These are phyloP conservation scores for Picus viridis DNA, from an alignment of 2,797 vertebrate genomes.

Conservation along the genomic window DNA sequence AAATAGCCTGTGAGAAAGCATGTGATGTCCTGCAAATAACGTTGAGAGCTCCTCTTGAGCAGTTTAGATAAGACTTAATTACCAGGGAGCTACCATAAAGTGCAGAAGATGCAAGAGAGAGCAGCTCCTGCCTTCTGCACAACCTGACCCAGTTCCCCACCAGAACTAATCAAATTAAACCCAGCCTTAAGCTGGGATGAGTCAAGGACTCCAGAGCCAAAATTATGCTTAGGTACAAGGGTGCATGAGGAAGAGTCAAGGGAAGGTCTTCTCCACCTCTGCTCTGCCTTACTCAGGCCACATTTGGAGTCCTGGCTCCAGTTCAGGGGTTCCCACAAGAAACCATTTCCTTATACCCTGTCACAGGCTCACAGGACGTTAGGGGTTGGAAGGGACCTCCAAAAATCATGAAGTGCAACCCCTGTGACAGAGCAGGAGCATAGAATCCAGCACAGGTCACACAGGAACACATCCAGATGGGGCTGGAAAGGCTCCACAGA, in stretches of 20 bases:
- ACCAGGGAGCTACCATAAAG: not conserved
- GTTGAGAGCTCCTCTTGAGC: not conserved
- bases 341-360: rapidly evolving
- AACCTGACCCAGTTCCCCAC: not conserved
- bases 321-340: not conserved
- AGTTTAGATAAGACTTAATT: not conserved
- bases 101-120: not conserved
- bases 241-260: no score
- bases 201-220: not conserved
- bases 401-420: no score
- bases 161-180: not conserved
- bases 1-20: not conserved
- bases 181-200: rapidly evolving
- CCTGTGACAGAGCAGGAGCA: no score
- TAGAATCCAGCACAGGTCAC: no score
- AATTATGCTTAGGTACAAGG: rapidly evolving
- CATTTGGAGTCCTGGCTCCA: no score
- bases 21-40: not conserved
- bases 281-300: not conserved
- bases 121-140: not conserved
- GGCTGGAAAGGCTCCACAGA: no score
- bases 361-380: no score
- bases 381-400: no score
- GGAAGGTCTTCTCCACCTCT: no score
- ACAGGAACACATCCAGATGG: no score